phyloP scores from a whole-genome alignment of 2,888 invertebrate species.

The Sarcophaga carnaria region DNA sequence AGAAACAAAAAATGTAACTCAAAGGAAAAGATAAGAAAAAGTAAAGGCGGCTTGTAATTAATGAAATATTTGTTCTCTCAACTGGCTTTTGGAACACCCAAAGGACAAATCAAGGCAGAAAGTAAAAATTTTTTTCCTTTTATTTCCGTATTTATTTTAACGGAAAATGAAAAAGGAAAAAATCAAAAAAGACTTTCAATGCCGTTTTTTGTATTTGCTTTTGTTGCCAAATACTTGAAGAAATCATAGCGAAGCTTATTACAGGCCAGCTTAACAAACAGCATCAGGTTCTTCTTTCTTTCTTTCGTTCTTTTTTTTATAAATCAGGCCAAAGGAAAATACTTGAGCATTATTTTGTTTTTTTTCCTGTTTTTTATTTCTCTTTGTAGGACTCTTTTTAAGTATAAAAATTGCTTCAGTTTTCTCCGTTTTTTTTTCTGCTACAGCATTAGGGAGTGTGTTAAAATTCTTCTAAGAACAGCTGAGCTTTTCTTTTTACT shows the following conservation, averaged over 20 bases:
- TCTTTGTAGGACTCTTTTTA: background rate
- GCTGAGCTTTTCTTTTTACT: slow-evolving; percentile 61
- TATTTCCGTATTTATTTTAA: background rate
- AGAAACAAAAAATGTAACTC: too few relatives aligned
- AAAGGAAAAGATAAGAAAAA: background rate
- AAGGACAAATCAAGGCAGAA: slow-evolving; percentile 8
- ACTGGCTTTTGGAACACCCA: background rate
- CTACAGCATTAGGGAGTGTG: slow-evolving; percentile 64
- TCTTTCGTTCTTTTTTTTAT: background rate
- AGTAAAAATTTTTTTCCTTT: slow-evolving; percentile 38
- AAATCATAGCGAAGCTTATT: slow-evolving; percentile 57
- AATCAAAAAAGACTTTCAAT: too few relatives aligned
- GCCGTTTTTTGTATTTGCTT: slow-evolving; percentile 6
- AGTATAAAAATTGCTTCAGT: slow-evolving; percentile 39
- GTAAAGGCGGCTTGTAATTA: slow-evolving; percentile 30
- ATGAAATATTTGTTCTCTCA: slow-evolving; percentile 35
- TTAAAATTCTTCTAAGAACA: slow-evolving; percentile 68
- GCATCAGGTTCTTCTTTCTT: slow-evolving; percentile 3
- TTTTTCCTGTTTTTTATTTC: too few relatives aligned
- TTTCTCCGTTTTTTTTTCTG: slow-evolving; percentile 11
- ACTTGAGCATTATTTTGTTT: too few relatives aligned
- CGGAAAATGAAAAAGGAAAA: too few relatives aligned
- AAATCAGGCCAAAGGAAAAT: too few relatives aligned
- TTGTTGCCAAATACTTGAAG: slow-evolving; percentile 16
- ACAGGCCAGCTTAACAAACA: slow-evolving; percentile 57